phyloP scores from a whole-genome alignment of 2,888 invertebrate species.

The Pycnomerus fuliginosus region DNA sequence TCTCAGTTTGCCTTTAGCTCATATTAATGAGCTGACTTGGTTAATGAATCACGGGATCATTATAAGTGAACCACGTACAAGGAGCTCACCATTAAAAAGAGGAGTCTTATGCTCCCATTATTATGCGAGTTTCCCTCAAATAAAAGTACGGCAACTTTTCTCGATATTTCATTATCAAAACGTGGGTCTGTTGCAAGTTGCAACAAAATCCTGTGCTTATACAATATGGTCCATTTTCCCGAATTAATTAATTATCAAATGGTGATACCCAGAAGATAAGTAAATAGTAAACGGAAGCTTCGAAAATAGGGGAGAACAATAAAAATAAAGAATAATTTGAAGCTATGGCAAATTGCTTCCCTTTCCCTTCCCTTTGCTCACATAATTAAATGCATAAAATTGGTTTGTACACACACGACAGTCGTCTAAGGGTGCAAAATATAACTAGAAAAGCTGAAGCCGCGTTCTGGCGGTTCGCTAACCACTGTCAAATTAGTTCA shows the following conservation, averaged over 20 bases:
- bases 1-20: slow-evolving; percentile 35
- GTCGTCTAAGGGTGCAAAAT: slow-evolving; percentile 37
- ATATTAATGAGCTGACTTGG: slow-evolving; percentile 48
- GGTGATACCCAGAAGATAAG: no score
- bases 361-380: slow-evolving; percentile 12
- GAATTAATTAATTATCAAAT: no score
- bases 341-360: slow-evolving; percentile 20
- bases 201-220: no score
- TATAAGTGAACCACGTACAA: slow-evolving; percentile 45
- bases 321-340: neutral
- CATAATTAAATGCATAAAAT: slow-evolving; percentile 31
- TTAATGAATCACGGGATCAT: slow-evolving; percentile 51
- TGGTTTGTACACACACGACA: slow-evolving; percentile 28
- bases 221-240: no score
- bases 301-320: neutral
- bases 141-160: no score
- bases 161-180: no score
- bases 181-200: no score
- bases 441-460: slow-evolving; percentile 44
- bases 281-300: no score
- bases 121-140: slow-evolving; percentile 37
- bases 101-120: slow-evolving; percentile 43
- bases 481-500: slow-evolving; percentile 55
- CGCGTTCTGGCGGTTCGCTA: slow-evolving; percentile 43
- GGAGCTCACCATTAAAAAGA: slow-evolving; percentile 43